Base-by-base conservation (phyloP, 1,140 invertebrate genomes). In the Meloidogyne hapla region DNA sequence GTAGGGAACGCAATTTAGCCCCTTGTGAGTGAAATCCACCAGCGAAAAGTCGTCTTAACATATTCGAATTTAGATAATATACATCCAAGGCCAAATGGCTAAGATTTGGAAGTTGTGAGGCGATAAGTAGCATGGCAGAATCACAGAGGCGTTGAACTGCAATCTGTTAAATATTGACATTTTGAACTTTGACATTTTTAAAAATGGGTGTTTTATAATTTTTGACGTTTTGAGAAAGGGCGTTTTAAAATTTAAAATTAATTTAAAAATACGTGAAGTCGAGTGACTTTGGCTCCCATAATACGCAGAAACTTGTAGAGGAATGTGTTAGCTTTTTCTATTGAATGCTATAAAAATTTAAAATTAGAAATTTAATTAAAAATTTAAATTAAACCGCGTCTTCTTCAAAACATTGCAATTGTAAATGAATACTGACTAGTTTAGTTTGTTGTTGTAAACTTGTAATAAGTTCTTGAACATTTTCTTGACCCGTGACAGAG, bases 261-360 rank as follows among this genome's bases (percentile, higher is more conserved):
- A 38, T 13, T 61, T 69, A 13, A 62, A 76, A 69, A 9, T 45
- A 84, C 80, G 25, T 85, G 84, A 10, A 85, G 81, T 13, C 81
- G 80, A 18, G 85, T 85, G 70, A 85, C 80, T 62, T 85, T 85
- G 9, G 45, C 10, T 21, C 85, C 85, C 38, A 85, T 65, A 21
- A 73, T 40, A 6, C 84, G 82, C 21, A 85, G 56, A 28, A 85
- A 79, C 10, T 72, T 38, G 71, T 71, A 78, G 0, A 85, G 79
- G 40, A 85, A 87, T 13, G 28, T 25, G 67, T 85, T 85, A 5
- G 83, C 83, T 15, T 79, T 79, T 64, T 85, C 85, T 10, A 85
- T 67, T 2, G 85, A 85, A 42, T 67, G 28, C 82, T 86, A 63
- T 48, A 84, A 80, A 15, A 65, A 5, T 2, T 12, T 15, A 65